Percentiles rank a stretch among this genome's conserved stretches.
Evolutionary conservation across 2,797 vertebrate species (phyloP).

Genomic region (Decapterus maruadsi): DNA sequence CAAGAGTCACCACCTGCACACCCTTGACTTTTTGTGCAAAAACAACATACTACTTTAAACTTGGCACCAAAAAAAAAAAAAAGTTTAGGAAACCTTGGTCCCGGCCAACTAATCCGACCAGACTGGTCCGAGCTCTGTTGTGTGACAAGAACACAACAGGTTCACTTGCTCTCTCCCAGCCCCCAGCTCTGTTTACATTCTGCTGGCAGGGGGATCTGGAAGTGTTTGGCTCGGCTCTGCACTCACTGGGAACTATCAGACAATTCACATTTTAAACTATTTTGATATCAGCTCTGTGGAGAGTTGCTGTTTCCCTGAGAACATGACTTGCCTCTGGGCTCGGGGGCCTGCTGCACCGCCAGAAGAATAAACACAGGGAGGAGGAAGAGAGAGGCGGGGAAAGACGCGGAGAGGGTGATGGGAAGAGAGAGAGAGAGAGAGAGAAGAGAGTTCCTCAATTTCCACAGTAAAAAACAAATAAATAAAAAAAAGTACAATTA

Average conservation of each 20-base stretch:
- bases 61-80: neutral
- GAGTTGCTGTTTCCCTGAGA: conserved; percentile 85
- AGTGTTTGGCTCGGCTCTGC: conserved; percentile 76
- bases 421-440: conserved; percentile 13
- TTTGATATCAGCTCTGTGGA: conserved; percentile 86
- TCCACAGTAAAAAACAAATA: conserved; percentile 38
- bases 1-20: conserved; percentile 43
- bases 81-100: conserved; percentile 26
- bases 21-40: conserved; percentile 36
- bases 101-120: conserved; percentile 23
- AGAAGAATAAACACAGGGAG: conserved; percentile 84
- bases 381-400: conserved; percentile 40
- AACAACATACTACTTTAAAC: conserved; percentile 34
- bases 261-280: conserved; percentile 83
- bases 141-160: conserved; percentile 72
- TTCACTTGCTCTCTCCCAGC: conserved; percentile 58
- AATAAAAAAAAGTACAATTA: neutral
- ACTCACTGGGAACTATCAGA: conserved; percentile 85
- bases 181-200: conserved; percentile 79
- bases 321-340: conserved; percentile 79
- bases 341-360: conserved; percentile 76
- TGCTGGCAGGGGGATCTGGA: conserved; percentile 82
- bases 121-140: conserved; percentile 20
- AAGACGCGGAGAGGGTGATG: conserved; percentile 48
- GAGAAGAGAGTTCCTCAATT: conserved; percentile 4